A percentile compares a stretch with the other conserved stretches of the same genome.
Evolutionary conservation across 2,888 invertebrate genomes (phyloP).

Genomic region (Chesias legatella): DNA sequence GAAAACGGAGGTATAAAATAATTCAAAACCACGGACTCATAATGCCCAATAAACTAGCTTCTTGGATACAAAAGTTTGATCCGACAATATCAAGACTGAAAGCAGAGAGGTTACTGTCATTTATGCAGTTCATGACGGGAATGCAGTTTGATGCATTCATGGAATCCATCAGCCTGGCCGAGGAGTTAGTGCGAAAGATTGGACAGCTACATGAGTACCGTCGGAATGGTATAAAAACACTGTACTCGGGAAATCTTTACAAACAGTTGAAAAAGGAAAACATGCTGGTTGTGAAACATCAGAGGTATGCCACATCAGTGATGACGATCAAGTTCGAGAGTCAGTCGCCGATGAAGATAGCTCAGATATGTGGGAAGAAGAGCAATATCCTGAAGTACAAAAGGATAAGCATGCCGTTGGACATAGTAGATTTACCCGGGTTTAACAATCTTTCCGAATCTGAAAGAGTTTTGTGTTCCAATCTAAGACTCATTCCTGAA

Average conservation of each 20-base stretch:
- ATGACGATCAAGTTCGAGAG: slow-evolving; percentile 63
- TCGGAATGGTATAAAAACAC: slow-evolving; percentile 84
- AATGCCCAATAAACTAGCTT: slow-evolving; percentile 84
- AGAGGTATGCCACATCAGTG: slow-evolving; percentile 49
- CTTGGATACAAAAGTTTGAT: slow-evolving; percentile 86
- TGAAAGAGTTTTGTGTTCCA: slow-evolving; percentile 89
- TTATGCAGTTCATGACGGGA: slow-evolving; percentile 88
- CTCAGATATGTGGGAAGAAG: slow-evolving; percentile 38
- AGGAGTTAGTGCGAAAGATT: slow-evolving; percentile 83
- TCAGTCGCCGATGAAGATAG: slow-evolving; percentile 53
- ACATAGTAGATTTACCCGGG: slow-evolving; percentile 87
- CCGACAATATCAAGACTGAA: slow-evolving; percentile 78
- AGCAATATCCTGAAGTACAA: slow-evolving; percentile 48
- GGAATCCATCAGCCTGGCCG: slow-evolving; percentile 86
- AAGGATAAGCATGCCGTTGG: slow-evolving; percentile 69
- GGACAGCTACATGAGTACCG: slow-evolving; percentile 83
- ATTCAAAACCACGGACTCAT: slow-evolving; percentile 90
- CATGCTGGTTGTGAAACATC: slow-evolving; percentile 76
- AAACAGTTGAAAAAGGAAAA: slow-evolving; percentile 82
- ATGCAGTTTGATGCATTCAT: slow-evolving; percentile 87
- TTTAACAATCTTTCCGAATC: slow-evolving; percentile 85
- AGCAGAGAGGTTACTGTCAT: slow-evolving; percentile 83
- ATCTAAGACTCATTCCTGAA: slow-evolving; percentile 86
- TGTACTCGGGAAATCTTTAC: slow-evolving; percentile 83
- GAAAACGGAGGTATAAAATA: slow-evolving; percentile 85